phyloP scores from a whole-genome alignment of 2,113 vertebrate genomes.

The Gobiocypris rarus region DNA sequence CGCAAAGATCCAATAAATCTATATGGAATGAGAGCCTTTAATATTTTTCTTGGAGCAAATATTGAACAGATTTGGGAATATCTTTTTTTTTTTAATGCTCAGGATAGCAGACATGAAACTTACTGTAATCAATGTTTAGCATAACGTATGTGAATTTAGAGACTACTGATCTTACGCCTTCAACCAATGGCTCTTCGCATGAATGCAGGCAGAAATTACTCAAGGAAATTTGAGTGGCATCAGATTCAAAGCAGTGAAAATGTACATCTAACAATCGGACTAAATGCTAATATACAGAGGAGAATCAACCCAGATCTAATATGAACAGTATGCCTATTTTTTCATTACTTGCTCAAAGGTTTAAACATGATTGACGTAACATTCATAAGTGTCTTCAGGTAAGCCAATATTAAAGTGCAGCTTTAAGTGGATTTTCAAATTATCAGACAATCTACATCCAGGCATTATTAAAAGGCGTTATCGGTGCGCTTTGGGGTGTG shows the following conservation, averaged over 20 bases:
- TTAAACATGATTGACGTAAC: background rate
- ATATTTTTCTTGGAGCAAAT: no score
- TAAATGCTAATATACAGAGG: no score
- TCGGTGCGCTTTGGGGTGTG: background rate
- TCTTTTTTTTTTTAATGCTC: no score
- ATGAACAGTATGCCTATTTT: background rate
- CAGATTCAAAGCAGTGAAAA: background rate
- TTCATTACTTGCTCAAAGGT: background rate
- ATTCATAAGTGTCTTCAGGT: background rate
- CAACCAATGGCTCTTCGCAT: background rate
- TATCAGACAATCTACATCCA: background rate
- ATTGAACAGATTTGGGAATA: no score
- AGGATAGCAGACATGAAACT: no score
- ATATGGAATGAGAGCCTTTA: background rate
- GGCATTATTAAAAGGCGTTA: background rate
- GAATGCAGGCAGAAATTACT: background rate
- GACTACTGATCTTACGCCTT: background rate
- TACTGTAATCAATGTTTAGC: background rate
- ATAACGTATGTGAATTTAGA: background rate
- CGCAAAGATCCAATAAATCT: background rate
- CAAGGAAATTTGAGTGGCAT: background rate
- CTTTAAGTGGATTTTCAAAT: background rate
- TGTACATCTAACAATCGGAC: no score
- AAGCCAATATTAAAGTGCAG: background rate
- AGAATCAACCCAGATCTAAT: background rate